Percentiles rank a stretch among this genome's conserved stretches.
Evolutionary conservation across 2,888 invertebrate species (phyloP).

Genomic region (Pogonocherus hispidulus): DNA sequence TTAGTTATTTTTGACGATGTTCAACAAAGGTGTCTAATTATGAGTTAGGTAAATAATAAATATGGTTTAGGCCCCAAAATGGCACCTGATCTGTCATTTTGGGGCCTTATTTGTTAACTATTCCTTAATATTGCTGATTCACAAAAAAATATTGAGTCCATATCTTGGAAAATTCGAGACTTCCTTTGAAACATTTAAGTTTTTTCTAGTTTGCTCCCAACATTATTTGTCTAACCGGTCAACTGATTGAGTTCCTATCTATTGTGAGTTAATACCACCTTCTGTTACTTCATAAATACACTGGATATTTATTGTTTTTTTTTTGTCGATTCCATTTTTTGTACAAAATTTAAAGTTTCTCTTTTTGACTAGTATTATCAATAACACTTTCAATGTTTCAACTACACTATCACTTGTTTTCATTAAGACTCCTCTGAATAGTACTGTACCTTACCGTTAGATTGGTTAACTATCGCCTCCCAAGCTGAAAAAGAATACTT

Average conservation of each 20-base stretch:
- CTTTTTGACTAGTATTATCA: constrained; percentile 51
- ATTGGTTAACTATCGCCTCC: constrained; percentile 74
- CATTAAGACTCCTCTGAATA: constrained; percentile 72
- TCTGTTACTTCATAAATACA: constrained; percentile 33
- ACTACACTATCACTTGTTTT: constrained; percentile 43
- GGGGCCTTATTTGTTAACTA: constrained; percentile 54
- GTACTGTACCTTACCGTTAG: constrained; percentile 71
- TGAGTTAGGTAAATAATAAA: constrained; percentile 45
- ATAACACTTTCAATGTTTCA: constrained; percentile 26
- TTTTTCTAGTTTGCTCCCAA: constrained; percentile 37
- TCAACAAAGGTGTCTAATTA: constrained; percentile 40
- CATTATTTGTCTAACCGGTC: constrained; percentile 1
- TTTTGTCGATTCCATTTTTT: constrained; percentile 32
- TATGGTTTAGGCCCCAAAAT: constrained; percentile 50
- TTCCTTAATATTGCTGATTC: constrained; percentile 49
- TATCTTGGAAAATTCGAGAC: constrained; percentile 46
- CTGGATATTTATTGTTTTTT: constrained; percentile 33
- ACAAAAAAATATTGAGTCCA: constrained; percentile 35
- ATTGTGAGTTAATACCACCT: constrained; percentile 3
- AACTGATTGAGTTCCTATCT: constrained; percentile 1
- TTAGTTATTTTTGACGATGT: constrained; percentile 48
- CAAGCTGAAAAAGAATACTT: constrained; percentile 75
- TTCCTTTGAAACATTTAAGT: constrained; percentile 37
- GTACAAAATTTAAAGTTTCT: constrained; percentile 41
- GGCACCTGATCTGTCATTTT: constrained; percentile 35